Evolutionary conservation across 2,888 invertebrate species (phyloP), one percentile per base, ranked within the genome.

Genomic region (Rugalucina vietnamica): DNA sequence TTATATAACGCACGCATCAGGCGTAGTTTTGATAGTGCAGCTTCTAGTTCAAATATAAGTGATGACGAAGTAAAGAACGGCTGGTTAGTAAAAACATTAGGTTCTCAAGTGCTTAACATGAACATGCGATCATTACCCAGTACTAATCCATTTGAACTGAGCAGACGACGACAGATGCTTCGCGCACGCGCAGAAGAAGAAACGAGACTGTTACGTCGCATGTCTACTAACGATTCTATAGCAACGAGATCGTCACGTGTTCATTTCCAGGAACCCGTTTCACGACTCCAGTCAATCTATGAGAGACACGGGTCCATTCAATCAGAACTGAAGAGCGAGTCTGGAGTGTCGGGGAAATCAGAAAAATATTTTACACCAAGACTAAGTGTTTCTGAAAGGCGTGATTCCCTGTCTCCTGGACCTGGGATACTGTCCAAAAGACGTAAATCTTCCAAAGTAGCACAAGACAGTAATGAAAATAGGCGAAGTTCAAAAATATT

Each of bases 81-180:
- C 3, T 87, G 84, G 80, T 37, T 87, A 24, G 81, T 87, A 18
- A 84, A 87, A 76, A 57, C 79, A 4, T 57, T 87, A 18, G 87
- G 87, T 50, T 70, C 82, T 24, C 75, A 76, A 5, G 84, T 80
- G 1, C 54, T 87, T 5, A 87, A 87, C 37, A 12, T 87, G 39
- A 21, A 50, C 39, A 84, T 84, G 37, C 74, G 87, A 57, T 76
- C 84, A 1, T 50, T 87, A 27, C 87, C 87, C 0, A 87, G 87
- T 49, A 84, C 84, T 36, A 87, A 87, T 29, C 87, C 87, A 2
- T 75, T 84, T 43, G 87, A 84, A 76, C 32, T 84, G 50, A 82
- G 87, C 57, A 69, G 81, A 36, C 82, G 87, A 10, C 57, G 70
- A 71, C 82, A 79, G 36, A 79, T 80, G 36, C 75, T 77, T 29